Base-by-base conservation (phyloP, 1,140 invertebrate genomes). In the Ruditapes philippinarum region DNA sequence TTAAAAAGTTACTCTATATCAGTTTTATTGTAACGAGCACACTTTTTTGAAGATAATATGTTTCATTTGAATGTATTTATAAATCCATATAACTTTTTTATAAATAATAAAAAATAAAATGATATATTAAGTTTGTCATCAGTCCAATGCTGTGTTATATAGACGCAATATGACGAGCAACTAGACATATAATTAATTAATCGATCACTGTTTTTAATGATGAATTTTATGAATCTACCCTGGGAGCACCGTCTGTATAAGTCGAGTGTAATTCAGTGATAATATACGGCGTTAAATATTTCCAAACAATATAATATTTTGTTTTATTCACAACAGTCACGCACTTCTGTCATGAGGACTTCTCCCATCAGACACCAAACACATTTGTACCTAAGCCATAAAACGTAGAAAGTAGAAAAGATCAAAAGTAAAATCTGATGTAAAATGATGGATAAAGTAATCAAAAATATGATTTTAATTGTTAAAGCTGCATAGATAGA, bases 401-500 rank as follows among this genome's bases (percentile, higher is more conserved):
- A 62, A 51, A 11, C 81, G 25, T 17, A 40, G 25, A 70, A 51
- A 42, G 25, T n/a, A 40, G 83, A 62, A 86, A 54, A 81, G 51
- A 86, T 86, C 83, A 74, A 86, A 86, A 36, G 83, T 49, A 76
- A 33, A 70, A 74, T 60, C 73, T 57, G 83, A 76, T 25, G 31
- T 74, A 28, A 76, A 74, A 60, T 86, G 83, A 86, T 86, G 83
- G 83, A 86, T 86, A 38, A 74, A 76, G 51, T 57, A 86, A 86
- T 76, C 68, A 54, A 60, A 60, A 49, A 86, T 86, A 60, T 68
- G 83, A 86, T 70, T 76, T 83, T 68, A 83, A 83, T 83, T 83
- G 81, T 78, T 51, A 78, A 28, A 62, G 57, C 57, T 28, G 57
- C 57, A 62, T 33, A 38, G 33, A 70, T 38, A 78, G 45, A 51